A percentile compares a stretch with the other conserved stretches of the same genome.
phyloP scores from a whole-genome alignment of 1,140 invertebrate genomes.

The Polypedilum vanderplanki region DNA sequence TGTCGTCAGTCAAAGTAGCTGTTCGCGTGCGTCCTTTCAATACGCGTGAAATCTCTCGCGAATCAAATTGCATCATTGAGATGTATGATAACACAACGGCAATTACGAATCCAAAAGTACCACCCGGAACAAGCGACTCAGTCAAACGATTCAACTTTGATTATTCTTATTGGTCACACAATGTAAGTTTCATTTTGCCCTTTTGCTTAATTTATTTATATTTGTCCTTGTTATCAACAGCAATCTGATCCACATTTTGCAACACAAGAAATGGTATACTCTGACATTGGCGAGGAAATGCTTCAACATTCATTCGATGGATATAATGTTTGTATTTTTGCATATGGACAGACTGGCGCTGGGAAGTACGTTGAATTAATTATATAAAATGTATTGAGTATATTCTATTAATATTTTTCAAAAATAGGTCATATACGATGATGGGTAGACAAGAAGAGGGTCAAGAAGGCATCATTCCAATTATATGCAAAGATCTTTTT shows the following conservation, averaged over 20 bases:
- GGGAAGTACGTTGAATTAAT: conserved; percentile 54
- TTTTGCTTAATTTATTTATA: neutral
- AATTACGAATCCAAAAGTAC: conserved; percentile 87
- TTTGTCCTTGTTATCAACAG: conserved; percentile 50
- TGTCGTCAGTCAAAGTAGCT: conserved; percentile 96
- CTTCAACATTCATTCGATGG: conserved; percentile 91
- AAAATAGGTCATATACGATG: conserved; percentile 94
- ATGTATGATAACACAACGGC: conserved; percentile 89
- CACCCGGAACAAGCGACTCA: conserved; percentile 74
- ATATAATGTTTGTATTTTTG: conserved; percentile 94
- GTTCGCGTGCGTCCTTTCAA: conserved; percentile 99
- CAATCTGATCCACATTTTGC: conserved; percentile 80
- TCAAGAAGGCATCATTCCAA: conserved; percentile 96
- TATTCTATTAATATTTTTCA: neutral
- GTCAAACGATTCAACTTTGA: conserved; percentile 97
- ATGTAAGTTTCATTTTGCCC: conserved; percentile 58
- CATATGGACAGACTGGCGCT: conserved; percentile 91
- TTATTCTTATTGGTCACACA: conserved; percentile 98
- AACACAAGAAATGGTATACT: conserved; percentile 91
- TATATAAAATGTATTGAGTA: neutral
- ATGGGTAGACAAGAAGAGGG: conserved; percentile 96
- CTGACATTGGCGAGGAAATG: conserved; percentile 99
- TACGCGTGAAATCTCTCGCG: conserved; percentile 83
- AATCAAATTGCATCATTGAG: conserved; percentile 95
- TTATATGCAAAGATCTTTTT: conserved; percentile 96